Percentiles rank a stretch among this genome's conserved stretches.
These are phyloP conservation scores for Oncorhynchus masou DNA, from an alignment of 2,113 vertebrate species.

Conservation along the genomic window DNA sequence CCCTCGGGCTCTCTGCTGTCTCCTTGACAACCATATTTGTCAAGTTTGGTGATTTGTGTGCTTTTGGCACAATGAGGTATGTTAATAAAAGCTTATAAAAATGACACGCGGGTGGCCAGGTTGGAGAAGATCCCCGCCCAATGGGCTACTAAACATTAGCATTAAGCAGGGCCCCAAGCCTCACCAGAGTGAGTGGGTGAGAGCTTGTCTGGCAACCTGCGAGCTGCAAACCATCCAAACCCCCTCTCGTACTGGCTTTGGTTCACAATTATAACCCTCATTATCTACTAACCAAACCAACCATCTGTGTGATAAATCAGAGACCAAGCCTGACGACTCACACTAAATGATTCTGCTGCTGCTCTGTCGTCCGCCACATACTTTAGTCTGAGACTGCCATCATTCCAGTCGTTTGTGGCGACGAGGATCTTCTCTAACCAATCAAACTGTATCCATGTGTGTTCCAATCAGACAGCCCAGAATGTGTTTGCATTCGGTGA, in stretches of 20 bases:
- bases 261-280: constrained; percentile 53
- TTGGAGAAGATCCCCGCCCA: constrained; percentile 52
- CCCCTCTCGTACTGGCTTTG: constrained; percentile 27
- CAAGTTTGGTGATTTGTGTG: constrained; percentile 31
- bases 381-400: no score
- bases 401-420: no score
- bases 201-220: constrained; percentile 70
- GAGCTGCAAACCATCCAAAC: constrained; percentile 66
- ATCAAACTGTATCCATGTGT: no score
- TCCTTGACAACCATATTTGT: constrained; percentile 55
- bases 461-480: no score
- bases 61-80: constrained; percentile 50
- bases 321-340: constrained; percentile 17
- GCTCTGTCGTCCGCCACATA: no score
- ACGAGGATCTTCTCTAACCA: no score
- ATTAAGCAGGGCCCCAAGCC: constrained; percentile 60
- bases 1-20: constrained; percentile 62
- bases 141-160: constrained; percentile 37
- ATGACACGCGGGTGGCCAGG: constrained; percentile 68
- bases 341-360: no score
- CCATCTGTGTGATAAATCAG: constrained; percentile 54
- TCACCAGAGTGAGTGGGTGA: constrained; percentile 65
- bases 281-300: constrained; percentile 43
- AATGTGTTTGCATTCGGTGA: no score
- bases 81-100: constrained; percentile 62